Evolutionary conservation across 2,888 invertebrate genomes (phyloP), one percentile per base, ranked within the genome.

Genomic region (Ornithoptera alexandrae): DNA sequence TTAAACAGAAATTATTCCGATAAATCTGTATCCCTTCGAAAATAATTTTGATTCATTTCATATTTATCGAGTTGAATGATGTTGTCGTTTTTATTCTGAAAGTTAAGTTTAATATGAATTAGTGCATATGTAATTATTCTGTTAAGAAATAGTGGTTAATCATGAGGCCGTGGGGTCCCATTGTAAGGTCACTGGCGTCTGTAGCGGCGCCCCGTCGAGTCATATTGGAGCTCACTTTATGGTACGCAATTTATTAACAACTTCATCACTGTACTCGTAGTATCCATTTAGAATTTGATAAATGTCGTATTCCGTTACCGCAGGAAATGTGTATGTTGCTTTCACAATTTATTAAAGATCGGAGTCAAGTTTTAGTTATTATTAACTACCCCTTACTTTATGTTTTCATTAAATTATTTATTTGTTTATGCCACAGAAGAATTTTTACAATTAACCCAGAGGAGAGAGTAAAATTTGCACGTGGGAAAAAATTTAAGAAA

Each of bases 91-190:
- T 66, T 36, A 62, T 56, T 56, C 18, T 58, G 36, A 66, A 42
- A 61, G 15, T 58, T 56, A 68, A 65, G 66, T 73, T 62, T 50
- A 71, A 72, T 67, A 71, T 73, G 73, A 73, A 69, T 71, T 68
- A 73, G 64, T 67, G 62, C 46, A n/a, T 46, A 72, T 74, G 74
- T 82, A 84, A 86, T 86, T 82, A 86, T 84, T 86, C 84, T 79
- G 84, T 86, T 78, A 78, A 78, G 81, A 75, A 81, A 80, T 80
- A 78, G 79, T 77, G 75, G 78, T 83, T 80, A 79, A 79, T 80
- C 76, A 71, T 75, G 75, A 74, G 73, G 70, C 82, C 62, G 76
- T 77, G 75, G 80, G 81, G 82, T 74, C 75, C 73, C 73, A 77
- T 73, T 79, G 76, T 77, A 75, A 78, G 74, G 72, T 78, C 69